Evolutionary conservation across 2,888 invertebrate genomes (phyloP), one percentile per base, ranked within the genome.

Genomic region (Seira musarum): DNA sequence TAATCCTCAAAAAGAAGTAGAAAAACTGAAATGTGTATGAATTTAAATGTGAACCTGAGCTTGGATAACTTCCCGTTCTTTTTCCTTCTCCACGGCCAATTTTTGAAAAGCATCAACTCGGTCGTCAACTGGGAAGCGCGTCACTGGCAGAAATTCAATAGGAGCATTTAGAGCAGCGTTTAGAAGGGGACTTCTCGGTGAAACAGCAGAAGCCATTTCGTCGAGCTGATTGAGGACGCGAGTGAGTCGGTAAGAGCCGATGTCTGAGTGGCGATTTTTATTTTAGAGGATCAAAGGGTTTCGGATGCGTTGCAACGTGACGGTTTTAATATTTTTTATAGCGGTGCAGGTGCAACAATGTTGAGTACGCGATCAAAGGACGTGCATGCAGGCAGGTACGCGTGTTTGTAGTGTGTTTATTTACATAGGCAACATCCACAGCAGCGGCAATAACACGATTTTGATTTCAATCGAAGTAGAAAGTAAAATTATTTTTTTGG

Each of bases 51-150:
- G 46, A 78, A 88, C 88, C 87, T 88, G 88, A 71, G 84, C 87
- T 79, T 85, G 87, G 79, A 88, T 87, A 66, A 87, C 86, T 77
- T 86, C 86, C 63, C 87, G 81, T 53, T 88, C 88, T 67, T 87
- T 87, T 53, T 87, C 83, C 64, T 85, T 87, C 72, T 88, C 88
- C 66, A 86, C 69, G 19, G 83, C 82, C 49, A 84, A 83, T 88
- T 90, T 83, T 88, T 89, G 85, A 88, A 87, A 82, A 87, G 83
- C 85, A 87, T 88, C 81, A 87, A 87, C 77, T 88, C 88, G 83
- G 87, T 87, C 86, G 78, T 87, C 86, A 25, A 63, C 81, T 22
- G 87, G 87, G 80, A 87, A 87, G 35, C 87, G 69, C 53, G 87
- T 87, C 74, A 85, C 83, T 60, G 87, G 87, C 24, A 87, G 84